Evolutionary conservation across 2,113 vertebrate species (phyloP).

Genomic region (Brachyhypopomus gauderio): DNA sequence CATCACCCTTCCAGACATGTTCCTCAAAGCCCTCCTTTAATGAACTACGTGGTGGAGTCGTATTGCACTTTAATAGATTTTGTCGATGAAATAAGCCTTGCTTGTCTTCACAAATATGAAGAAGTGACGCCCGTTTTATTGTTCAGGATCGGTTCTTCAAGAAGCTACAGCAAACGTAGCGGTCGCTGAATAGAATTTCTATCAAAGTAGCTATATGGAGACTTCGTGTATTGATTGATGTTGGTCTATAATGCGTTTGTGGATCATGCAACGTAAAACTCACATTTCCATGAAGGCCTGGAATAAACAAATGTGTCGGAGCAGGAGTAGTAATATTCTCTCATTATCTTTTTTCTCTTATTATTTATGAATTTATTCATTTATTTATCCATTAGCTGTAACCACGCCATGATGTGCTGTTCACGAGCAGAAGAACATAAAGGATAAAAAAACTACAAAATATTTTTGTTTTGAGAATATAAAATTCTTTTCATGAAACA

Average conservation of each 20-base stretch:
- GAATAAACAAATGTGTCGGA: not conserved
- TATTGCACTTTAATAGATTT: slow-evolving; percentile 55
- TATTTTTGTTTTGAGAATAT: too few species aligned
- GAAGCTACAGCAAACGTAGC: slow-evolving; percentile 29
- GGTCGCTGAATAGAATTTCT: not conserved
- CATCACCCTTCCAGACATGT: slow-evolving; percentile 66
- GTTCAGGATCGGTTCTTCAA: slow-evolving; percentile 27
- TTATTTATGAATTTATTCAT: too few species aligned
- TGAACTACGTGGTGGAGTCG: slow-evolving; percentile 56
- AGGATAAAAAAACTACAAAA: too few species aligned
- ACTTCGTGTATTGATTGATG: slow-evolving; percentile 41
- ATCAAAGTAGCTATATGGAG: slow-evolving; percentile 16
- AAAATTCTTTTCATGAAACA: too few species aligned
- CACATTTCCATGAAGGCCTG: not conserved
- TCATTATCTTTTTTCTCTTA: not conserved
- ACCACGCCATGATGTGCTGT: too few species aligned
- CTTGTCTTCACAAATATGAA: slow-evolving; percentile 50
- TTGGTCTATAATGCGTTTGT: slow-evolving; percentile 14
- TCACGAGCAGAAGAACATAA: too few species aligned
- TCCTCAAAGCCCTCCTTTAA: slow-evolving; percentile 58
- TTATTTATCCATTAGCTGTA: too few species aligned
- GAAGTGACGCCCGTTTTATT: slow-evolving; percentile 30
- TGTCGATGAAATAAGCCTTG: slow-evolving; percentile 49
- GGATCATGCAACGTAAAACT: slow-evolving; percentile 7
- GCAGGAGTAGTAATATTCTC: not conserved